Base-by-base conservation (phyloP, 2,113 vertebrate species). In the Salvelinus alpinus region DNA sequence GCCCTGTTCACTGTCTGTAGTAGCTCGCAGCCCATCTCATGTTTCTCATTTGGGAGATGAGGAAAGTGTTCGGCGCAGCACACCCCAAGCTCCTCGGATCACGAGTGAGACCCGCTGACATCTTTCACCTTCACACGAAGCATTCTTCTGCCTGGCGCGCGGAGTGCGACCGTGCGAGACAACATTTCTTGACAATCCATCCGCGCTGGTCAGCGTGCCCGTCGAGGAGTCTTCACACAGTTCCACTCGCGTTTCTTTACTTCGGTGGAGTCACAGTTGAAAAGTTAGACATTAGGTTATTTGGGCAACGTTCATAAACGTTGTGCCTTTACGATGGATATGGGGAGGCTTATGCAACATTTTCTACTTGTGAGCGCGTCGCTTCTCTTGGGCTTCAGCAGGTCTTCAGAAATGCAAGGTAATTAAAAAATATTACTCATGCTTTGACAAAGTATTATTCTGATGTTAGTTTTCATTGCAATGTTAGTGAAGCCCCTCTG, bases 381-480 rank as follows among this genome's bases (percentile, higher is more conserved):
- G 11, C 59, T 79, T 59, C 38, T 73, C 31, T 25, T 48, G 12
- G 51, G 18, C 64, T 9, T 27, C 31, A 34, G 18, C 25, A 27
- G 34, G 66, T 47, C 44, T 38, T 54, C 78, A 18, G 78, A 74
- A 20, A 57, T 64, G 72, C 72, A 71, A 74, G 78, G 72, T 79
- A 79, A 51, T 12, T 3, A 16, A 51, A 16, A 51, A 16, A 54
- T 18, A 18, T 16, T 18, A 18, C 3, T 5, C 16, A 16, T 4
- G 3, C 12, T 54, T 54, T 54, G 51, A 54, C 14, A 54, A 54
- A 54, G 16, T 54, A 16, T 9, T 44, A 44, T 44, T 44, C 9
- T 44, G 38, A 18, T 54, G 3, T 14, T 54, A 54, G 51, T 54
- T 14, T 54, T 54, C 4, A 16, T 54, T 54, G 1, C 51, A 3